Percentiles rank a stretch among this genome's conserved stretches.
These are phyloP conservation scores for Plodia interpunctella DNA, from an alignment of 1,140 invertebrate species.

Conservation along the genomic window DNA sequence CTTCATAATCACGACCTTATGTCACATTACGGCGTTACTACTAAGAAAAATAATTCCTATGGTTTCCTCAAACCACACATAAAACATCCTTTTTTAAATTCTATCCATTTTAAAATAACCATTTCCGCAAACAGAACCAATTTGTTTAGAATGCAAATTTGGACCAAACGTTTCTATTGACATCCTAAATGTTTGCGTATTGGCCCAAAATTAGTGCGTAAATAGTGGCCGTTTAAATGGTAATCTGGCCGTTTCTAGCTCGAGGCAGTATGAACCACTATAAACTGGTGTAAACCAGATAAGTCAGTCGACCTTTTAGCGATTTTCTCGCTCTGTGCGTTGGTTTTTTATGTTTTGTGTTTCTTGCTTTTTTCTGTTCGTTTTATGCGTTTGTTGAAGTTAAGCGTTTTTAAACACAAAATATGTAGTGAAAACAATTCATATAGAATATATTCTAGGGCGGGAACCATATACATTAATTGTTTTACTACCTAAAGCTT, in stretches of 20 bases:
- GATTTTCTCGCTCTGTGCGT: not conserved
- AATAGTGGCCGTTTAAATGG: conserved; percentile 2
- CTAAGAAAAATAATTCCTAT: too few species aligned
- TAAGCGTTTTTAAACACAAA: too few species aligned
- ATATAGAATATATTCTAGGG: too few species aligned
- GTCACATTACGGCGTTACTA: too few species aligned
- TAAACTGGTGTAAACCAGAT: not conserved
- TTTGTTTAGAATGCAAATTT: conserved; percentile 2
- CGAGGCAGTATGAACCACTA: not conserved
- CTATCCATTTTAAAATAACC: too few species aligned
- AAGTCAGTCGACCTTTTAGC: not conserved
- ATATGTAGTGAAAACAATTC: too few species aligned
- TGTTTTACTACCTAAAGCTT: too few species aligned
- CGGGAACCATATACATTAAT: too few species aligned
- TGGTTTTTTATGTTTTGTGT: not conserved
- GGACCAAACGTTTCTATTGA: not conserved
- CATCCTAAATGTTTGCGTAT: not conserved
- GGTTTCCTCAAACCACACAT: too few species aligned
- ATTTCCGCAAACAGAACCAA: not conserved
- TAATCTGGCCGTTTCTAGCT: not conserved
- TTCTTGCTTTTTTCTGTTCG: not conserved
- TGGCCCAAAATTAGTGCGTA: conserved; percentile 5
- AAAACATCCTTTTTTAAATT: too few species aligned
- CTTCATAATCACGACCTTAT: too few species aligned
- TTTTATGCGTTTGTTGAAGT: too few species aligned